Evolutionary conservation across 2,113 vertebrate genomes (phyloP).

Genomic region (Chrysemys picta): DNA sequence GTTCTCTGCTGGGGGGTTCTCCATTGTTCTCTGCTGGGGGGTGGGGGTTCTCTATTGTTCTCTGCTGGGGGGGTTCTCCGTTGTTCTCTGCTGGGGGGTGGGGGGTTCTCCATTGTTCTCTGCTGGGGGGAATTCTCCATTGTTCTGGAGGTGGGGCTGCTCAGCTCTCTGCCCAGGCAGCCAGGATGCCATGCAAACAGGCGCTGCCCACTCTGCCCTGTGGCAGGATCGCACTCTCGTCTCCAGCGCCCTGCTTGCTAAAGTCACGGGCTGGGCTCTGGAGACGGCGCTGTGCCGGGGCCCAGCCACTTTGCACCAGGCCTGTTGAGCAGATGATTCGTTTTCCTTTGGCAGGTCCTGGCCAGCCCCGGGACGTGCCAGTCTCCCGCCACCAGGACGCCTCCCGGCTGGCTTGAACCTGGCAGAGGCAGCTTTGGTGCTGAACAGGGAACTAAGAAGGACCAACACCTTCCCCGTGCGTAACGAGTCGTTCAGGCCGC

Average conservation of each 20-base stretch:
- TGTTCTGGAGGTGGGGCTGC: too few relatives aligned
- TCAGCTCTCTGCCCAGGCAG: too few relatives aligned
- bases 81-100: too few relatives aligned
- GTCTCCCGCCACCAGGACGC: not conserved
- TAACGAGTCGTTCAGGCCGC: not conserved
- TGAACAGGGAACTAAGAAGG: not conserved
- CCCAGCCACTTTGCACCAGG: too few relatives aligned
- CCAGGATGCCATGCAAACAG: too few relatives aligned
- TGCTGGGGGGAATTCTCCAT: too few relatives aligned
- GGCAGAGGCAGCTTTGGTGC: not conserved
- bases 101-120: too few relatives aligned
- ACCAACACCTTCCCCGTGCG: not conserved
- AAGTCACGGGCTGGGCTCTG: not conserved
- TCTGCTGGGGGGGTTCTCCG: not conserved
- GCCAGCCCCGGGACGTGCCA: not conserved
- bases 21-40: too few relatives aligned
- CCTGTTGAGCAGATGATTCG: not conserved
- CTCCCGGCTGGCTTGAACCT: not conserved
- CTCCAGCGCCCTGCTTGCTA: not conserved
- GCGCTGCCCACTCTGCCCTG: too few relatives aligned
- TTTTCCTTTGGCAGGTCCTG: not conserved
- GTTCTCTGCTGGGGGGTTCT: not conserved
- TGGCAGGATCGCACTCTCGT: accelerated
- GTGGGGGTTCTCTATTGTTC: not conserved
- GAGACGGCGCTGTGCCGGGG: not conserved